A percentile compares a stretch with the other conserved stretches of the same genome.
phyloP scores from a whole-genome alignment of 2,797 vertebrate genomes.

The Harpagifer antarcticus region DNA sequence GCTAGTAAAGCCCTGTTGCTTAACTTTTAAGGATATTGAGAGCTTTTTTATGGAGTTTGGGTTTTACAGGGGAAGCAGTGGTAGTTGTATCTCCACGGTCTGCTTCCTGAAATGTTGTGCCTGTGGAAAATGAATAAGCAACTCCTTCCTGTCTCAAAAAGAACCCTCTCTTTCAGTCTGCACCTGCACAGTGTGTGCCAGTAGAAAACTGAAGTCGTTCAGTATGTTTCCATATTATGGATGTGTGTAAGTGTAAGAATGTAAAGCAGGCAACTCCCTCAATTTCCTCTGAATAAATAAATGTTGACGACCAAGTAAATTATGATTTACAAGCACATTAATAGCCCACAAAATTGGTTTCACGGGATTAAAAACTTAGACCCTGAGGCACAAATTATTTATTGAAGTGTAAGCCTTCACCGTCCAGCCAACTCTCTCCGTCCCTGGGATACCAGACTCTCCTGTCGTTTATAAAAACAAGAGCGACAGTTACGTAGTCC shows the following conservation, averaged over 20 bases:
- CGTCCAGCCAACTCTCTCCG: constrained; percentile 43
- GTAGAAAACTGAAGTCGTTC: constrained; percentile 3
- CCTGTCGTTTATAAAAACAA: constrained; percentile 51
- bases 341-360: constrained; percentile 41
- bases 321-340: constrained; percentile 40
- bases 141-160: background rate
- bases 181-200: background rate
- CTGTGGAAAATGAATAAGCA: background rate
- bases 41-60: background rate
- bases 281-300: constrained; percentile 55
- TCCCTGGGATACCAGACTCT: constrained; percentile 39
- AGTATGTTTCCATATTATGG: constrained; percentile 24
- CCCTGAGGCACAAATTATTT: constrained; percentile 42
- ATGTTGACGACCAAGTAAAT: constrained; percentile 43
- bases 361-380: constrained; percentile 51
- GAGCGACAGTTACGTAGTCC: constrained; percentile 48
- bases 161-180: background rate
- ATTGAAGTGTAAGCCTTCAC: constrained; percentile 58
- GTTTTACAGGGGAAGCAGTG: background rate
- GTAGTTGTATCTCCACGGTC: background rate
- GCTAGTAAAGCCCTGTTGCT: background rate
- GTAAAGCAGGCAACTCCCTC: constrained; percentile 27
- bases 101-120: background rate
- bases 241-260: constrained; percentile 23
- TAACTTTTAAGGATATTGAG: background rate